Evolutionary conservation across 2,113 vertebrate genomes (phyloP), one percentile per base, ranked within the genome.

Genomic region (Entelurus aequoreus): DNA sequence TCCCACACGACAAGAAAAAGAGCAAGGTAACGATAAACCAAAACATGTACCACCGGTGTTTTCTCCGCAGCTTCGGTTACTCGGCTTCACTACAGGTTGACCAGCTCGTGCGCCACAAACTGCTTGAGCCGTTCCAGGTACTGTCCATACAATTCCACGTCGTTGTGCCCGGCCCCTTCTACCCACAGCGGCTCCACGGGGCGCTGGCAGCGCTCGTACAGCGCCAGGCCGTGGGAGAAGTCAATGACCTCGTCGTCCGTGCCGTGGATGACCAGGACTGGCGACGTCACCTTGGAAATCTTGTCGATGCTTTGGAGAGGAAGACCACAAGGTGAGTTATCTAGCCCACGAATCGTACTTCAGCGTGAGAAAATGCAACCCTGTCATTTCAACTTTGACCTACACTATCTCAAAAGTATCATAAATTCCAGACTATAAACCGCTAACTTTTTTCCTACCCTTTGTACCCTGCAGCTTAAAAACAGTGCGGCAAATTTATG

Each of bases 241-340:
- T 99, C 95, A 82, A 98, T 98, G 74, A 99, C 94, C 91, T 99
- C 96, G 77, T 99, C 96, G 88, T 99, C 96, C 40, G 96, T 99
- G 48, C 96, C 96, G 61, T 99, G 96, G 86, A 98, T 99, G 81
- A 99, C 94, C 84, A 99, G 90, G 51, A 99, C 95, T n/a, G 95
- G 96, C 38, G 95, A 99, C 0, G 94, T 96, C 68, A 99, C 94
- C 89, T 98, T 98, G 60, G 95, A 96, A 78, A 99, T 98, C 91
- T 99, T 99, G 88, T 99, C 96, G 80, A 98, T 98, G 84, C 96
- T 99, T 86, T 37, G 9, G 44, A 36, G 15, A 47, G 44, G 21
- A 46, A 1, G 16, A 42, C 44, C 11, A 49, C 15, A 64, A 19
- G 63, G 77, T 78, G 62, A 44, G 15, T 71, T 62, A 56, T 38